Evolutionary conservation across 2,888 invertebrate genomes (phyloP), one percentile per base, ranked within the genome.

Genomic region (Bugulina stolonifera): DNA sequence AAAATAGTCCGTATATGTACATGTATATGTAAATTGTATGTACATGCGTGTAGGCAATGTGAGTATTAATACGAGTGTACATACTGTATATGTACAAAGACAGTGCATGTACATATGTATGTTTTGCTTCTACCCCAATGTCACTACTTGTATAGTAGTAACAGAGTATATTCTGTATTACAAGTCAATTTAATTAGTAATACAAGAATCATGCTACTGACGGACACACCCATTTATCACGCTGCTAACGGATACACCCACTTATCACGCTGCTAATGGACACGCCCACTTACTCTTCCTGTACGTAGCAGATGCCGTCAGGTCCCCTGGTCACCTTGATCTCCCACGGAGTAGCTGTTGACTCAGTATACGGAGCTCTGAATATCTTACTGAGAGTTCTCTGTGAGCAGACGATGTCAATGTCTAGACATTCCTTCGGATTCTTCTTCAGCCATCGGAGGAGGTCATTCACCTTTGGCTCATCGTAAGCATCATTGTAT

Each of bases 281-380:
- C n/a, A n/a, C n/a, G n/a, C n/a, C n/a, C 18, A 64, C 64, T 64
- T 32, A 64, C 64, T 64, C 64, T n/a, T 64, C 64, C 2, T 64
- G 5, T n/a, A 64, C 22, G 27, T 64, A 64, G 32, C 64, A 64
- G 29, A 64, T 64, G 5, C 64, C 64, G 32, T 64, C 64, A 25
- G 64, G 64, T 32, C 64, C 64, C 32, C 64, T 64, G 22, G 64
- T 64, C 27, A 64, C 64, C 64, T 27, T 64, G 25, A 64, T 10
- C 32, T 64, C 64, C 64, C 64, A 64, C 3, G 64, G 64, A 29
- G 64, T 64, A 27, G 64, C 22, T 32, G 64, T 64, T 22, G 64
- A 5, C 32, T 64, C 64, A 14, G 32, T 27, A 64, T 64, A 64
- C 29, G 64, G 64, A 14, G 64, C 64, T 32, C 32, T 2, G 32